Percentiles rank a stretch among this genome's conserved stretches.
Evolutionary conservation across 1,140 invertebrate species (phyloP).

Genomic region (Tetramorium parvispinum): DNA sequence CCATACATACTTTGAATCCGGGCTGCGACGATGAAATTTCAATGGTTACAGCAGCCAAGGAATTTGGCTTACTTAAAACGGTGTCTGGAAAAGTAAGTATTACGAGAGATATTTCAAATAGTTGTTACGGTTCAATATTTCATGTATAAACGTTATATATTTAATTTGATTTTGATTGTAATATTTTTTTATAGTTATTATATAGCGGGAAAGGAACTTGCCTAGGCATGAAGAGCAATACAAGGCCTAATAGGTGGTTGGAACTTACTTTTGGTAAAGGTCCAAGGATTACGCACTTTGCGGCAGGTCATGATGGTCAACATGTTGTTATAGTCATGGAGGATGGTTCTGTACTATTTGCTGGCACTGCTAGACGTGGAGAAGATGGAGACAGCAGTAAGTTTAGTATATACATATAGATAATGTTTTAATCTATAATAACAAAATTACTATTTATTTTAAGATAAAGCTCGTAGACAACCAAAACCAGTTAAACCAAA

Average conservation of each 20-base stretch:
- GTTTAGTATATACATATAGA: conserved; percentile 58
- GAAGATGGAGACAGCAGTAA: conserved; percentile 94
- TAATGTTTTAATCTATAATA: conserved; percentile 12
- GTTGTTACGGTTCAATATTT: background rate
- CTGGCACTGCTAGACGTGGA: conserved; percentile 95
- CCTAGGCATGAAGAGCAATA: conserved; percentile 90
- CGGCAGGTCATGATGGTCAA: conserved; percentile 96
- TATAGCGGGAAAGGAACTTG: conserved; percentile 92
- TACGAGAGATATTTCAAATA: background rate
- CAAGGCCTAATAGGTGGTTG: conserved; percentile 89
- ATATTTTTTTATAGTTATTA: conserved; percentile 86
- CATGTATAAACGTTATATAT: background rate
- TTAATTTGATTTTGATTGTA: background rate
- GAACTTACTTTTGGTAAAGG: conserved; percentile 92
- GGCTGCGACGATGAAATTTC: conserved; percentile 90
- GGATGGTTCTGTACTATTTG: conserved; percentile 95
- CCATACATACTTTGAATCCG: conserved; percentile 84
- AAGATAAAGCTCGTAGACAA: conserved; percentile 92
- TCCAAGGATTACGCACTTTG: conserved; percentile 91
- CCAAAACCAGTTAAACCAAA: conserved; percentile 97
- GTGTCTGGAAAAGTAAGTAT: conserved; percentile 90
- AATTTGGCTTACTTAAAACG: conserved; percentile 93
- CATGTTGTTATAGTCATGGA: conserved; percentile 95
- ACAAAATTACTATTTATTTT: conserved; percentile 58
- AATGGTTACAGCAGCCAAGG: conserved; percentile 91